Evolutionary conservation across 2,888 invertebrate species (phyloP), one percentile per base, ranked within the genome.

Genomic region (Chrysodeixis includens): DNA sequence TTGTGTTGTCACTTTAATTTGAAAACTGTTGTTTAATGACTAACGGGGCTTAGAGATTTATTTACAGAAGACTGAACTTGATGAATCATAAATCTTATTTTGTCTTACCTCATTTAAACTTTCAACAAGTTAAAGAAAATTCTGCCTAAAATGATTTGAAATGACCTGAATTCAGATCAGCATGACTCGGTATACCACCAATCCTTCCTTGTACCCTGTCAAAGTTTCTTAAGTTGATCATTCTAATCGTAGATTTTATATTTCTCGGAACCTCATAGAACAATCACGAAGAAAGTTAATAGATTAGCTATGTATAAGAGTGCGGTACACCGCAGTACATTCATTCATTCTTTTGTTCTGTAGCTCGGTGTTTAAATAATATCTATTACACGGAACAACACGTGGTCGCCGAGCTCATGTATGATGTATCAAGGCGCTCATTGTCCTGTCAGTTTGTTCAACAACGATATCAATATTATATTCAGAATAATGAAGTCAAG

Each of bases 361-460:
- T 66, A 61, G 46, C 54, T 46, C 40, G 57, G 62, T 75, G 69
- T 65, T 78, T 74, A 78, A 76, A 67, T 69, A 75, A 76, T 82
- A 79, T 77, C 76, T 74, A 61, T 74, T 79, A 83, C 79, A 81
- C 54, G 55, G 66, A 74, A 74, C 79, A 72, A 81, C 78, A 80
- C 82, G 77, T 78, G 82, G 81, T 82, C 78, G 66, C 62, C 63
- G 68, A 67, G 67, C 72, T 78, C 74, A 75, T 79, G 78, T 75
- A 75, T 82, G 80, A 83, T 82, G 79, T 76, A 83, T 84, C 72
- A 74, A 79, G 68, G 73, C 70, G 71, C 69, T 82, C 81, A 88
- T 88, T 88, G 88, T 89, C 72, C 82, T 88, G 89, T 89, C 89
- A 84, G 59, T 79, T 78, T 58, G 57, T 69, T 69, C 76, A 78